phyloP scores from a whole-genome alignment of 1,140 invertebrate species.

The Neodiprion virginianus region DNA sequence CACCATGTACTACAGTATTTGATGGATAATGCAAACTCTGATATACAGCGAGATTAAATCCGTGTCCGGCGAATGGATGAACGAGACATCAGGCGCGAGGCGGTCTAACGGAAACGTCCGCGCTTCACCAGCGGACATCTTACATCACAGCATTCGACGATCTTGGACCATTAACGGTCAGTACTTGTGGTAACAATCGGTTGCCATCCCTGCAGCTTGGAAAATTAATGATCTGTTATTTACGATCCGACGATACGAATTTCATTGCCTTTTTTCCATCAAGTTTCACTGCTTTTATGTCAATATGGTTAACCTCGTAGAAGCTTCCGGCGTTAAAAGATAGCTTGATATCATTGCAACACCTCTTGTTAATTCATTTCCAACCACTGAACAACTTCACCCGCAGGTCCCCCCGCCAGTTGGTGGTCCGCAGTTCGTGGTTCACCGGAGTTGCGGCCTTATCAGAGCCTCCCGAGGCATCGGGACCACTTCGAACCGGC shows the following conservation, averaged over 20 bases:
- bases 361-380: too few species aligned
- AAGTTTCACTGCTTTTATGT: too few species aligned
- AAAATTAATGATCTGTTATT: constrained; percentile 18
- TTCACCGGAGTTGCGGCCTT: constrained; percentile 64
- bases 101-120: constrained; percentile 31
- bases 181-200: constrained; percentile 20
- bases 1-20: too few species aligned
- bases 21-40: too few species aligned
- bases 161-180: constrained; percentile 77
- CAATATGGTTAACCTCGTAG: too few species aligned
- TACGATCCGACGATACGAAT: background rate
- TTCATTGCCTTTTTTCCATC: background rate
- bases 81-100: constrained; percentile 55
- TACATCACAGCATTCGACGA: constrained; percentile 70
- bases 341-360: too few species aligned
- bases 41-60: constrained; percentile 71
- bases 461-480: constrained; percentile 65
- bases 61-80: constrained; percentile 75
- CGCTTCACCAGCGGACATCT: constrained; percentile 68
- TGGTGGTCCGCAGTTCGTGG: constrained; percentile 64
- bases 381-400: constrained; percentile 6
- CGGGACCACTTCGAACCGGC: constrained; percentile 35
- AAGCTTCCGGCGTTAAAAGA: too few species aligned
- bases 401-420: constrained; percentile 63
- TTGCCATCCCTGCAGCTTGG: constrained; percentile 9